Evolutionary conservation across 1,140 invertebrate genomes (phyloP), one percentile per base, ranked within the genome.

Genomic region (Cyclina sinensis): DNA sequence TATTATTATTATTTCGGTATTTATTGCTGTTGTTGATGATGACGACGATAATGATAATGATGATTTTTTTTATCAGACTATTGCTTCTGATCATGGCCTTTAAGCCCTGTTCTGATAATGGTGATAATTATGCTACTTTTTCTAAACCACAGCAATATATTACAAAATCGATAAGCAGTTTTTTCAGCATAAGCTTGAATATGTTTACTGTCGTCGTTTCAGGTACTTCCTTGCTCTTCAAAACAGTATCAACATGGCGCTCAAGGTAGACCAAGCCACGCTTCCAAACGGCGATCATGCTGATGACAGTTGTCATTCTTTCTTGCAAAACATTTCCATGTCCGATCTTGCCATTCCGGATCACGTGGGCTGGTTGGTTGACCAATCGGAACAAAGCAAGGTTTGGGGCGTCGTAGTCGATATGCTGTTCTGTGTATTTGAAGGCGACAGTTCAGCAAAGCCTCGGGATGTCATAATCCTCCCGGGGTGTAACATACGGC

Each of bases 371-470:
- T 93, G 92, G 93, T 86, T 93, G 11, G 82, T 90, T 57, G 91
- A 93, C 81, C 91, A 93, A 73, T 81, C 91, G 35, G 88, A 90
- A 54, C 89, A 91, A 18, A 86, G 62, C 39, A 89, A 88, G 73
- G 90, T 92, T 12, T 94, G 93, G 93, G 91, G 92, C 74, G 90
- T 92, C 21, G 84, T 94, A 32, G 89, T 91, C 46, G 93, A 93
- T 43, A 93, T 92, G 90, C 46, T 92, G 39, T 92, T 94, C 30
- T 93, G 93, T 89, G 88, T 93, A 2, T 94, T 93, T 88, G 92
- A 94, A 35, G 83, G 62, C 16, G 82, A 92, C 14, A 59, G 84
- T 32, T 84, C 93, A 0, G 89, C 92, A 43, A 83, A 78, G 7
- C 91, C 93, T 24, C 89, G 88, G 24, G 90, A 91, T 18, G 91